Percentiles rank a stretch among this genome's conserved stretches.
These are phyloP conservation scores for Semnopithecus entellus DNA, from an alignment of 2,113 vertebrate species.

Conservation along the genomic window DNA sequence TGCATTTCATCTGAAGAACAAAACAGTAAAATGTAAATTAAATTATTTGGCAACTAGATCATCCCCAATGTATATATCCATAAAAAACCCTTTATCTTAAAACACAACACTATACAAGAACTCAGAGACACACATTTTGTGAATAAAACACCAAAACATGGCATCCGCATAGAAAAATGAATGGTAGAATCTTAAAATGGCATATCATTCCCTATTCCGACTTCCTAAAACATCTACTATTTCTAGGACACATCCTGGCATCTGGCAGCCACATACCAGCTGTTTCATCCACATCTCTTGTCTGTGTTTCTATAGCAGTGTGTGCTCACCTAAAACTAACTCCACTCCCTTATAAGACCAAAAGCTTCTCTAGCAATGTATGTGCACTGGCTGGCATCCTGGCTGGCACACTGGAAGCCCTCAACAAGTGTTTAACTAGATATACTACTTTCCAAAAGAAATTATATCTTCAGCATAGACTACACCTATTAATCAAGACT, in stretches of 20 bases:
- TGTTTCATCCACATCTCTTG: not conserved
- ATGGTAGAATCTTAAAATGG: not conserved
- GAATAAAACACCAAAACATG: not conserved
- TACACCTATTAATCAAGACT: not conserved
- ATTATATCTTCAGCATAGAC: not conserved
- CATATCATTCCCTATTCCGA: not conserved
- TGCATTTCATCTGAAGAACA: slow-evolving; percentile 88
- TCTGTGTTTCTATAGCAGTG: not conserved
- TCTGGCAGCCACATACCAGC: not conserved
- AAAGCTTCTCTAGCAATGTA: not conserved
- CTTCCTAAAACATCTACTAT: not conserved
- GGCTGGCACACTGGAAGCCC: not conserved
- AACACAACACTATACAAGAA: not conserved
- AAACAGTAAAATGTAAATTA: slow-evolving; percentile 56
- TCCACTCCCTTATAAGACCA: not conserved
- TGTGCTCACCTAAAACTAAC: not conserved
- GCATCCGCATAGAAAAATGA: not conserved
- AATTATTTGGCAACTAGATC: not conserved
- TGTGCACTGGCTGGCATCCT: not conserved
- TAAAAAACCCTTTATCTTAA: not conserved
- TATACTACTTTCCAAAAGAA: not conserved
- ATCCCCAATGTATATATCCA: not conserved
- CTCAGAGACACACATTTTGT: not conserved
- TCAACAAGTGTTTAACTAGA: too few species aligned
- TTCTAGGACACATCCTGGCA: not conserved